Evolutionary conservation across 2,888 invertebrate species (phyloP).

Genomic region (Habroteleia sp.): DNA sequence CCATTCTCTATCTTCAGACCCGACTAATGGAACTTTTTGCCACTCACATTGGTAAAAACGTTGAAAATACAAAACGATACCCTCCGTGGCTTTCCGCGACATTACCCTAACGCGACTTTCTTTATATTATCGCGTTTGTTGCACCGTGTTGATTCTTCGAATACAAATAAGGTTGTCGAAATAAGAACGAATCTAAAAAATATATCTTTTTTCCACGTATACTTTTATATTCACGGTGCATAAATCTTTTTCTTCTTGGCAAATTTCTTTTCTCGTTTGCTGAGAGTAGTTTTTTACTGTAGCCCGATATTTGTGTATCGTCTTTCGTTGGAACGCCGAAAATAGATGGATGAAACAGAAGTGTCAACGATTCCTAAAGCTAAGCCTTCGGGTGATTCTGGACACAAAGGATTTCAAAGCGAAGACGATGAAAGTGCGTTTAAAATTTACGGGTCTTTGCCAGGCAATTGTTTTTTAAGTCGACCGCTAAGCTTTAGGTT

Average conservation of each 20-base stretch:
- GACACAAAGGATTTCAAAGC: slow-evolving; percentile 61
- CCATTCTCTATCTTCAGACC: slow-evolving; percentile 43
- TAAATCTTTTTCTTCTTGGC: slow-evolving; percentile 1
- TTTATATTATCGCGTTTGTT: slow-evolving; percentile 63
- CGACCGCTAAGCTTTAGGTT: slow-evolving; percentile 65
- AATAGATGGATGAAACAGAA: slow-evolving; percentile 37
- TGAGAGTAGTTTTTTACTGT: neutral
- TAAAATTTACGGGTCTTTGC: slow-evolving; percentile 73
- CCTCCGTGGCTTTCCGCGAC: slow-evolving; percentile 71
- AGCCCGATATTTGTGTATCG: slow-evolving; percentile 9
- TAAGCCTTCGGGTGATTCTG: slow-evolving; percentile 57
- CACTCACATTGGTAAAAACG: slow-evolving; percentile 35
- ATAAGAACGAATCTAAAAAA: slow-evolving; percentile 24
- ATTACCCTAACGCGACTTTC: slow-evolving; percentile 73
- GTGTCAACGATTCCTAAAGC: slow-evolving; percentile 43
- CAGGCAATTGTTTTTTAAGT: slow-evolving; percentile 75
- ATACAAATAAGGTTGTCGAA: slow-evolving; percentile 55
- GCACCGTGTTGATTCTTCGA: slow-evolving; percentile 41
- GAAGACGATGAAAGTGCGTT: slow-evolving; percentile 73
- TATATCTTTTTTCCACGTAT: slow-evolving; percentile 12
- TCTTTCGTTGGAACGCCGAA: neutral
- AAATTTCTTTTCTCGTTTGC: neutral
- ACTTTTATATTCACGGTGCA: slow-evolving; percentile 18
- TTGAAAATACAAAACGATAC: slow-evolving; percentile 58
- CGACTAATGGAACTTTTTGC: slow-evolving; percentile 69